Conservation (phyloP, 2,888 invertebrate species). For the Exocentrus adspersus region DNA sequence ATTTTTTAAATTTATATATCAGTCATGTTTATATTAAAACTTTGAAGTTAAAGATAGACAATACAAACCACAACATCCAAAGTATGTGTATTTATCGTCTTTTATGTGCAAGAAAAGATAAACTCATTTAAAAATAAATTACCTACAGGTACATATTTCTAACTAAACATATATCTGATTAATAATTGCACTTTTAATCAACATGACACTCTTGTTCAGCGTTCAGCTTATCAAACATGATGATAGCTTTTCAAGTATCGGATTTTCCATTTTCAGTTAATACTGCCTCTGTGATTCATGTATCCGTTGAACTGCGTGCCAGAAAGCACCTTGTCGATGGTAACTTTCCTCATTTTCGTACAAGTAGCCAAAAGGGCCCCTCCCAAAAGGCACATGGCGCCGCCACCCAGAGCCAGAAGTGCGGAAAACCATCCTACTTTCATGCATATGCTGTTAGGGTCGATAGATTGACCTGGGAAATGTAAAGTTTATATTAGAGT, state of each 20-base stretch:
- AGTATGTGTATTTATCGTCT: not conserved
- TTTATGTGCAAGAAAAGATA: not conserved
- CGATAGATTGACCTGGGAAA: conserved; percentile 46
- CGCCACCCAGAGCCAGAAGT: conserved; percentile 64
- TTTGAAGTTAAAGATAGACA: too few species aligned
- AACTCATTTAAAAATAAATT: conserved; percentile 8
- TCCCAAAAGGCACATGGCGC: conserved; percentile 73
- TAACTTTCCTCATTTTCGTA: conserved; percentile 73
- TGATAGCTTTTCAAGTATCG: not conserved
- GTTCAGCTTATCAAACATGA: not conserved
- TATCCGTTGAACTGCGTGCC: conserved; percentile 61
- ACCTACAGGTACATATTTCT: too few species aligned
- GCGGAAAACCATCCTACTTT: conserved; percentile 68
- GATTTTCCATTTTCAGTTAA: conserved; percentile 55
- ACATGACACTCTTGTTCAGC: not conserved
- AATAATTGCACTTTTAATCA: not conserved
- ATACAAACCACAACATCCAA: too few species aligned
- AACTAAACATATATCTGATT: not conserved
- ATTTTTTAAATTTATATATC: too few species aligned
- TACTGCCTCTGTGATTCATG: conserved; percentile 63
- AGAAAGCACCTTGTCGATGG: conserved; percentile 63
- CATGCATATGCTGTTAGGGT: conserved; percentile 60
- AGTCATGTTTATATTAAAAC: too few species aligned
- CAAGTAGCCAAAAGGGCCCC: conserved; percentile 81
- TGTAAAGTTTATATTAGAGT: conserved; percentile 13